A percentile compares a stretch with the other conserved stretches of the same genome.
phyloP scores from a whole-genome alignment of 2,113 vertebrate species.

The Xerus inauris region DNA sequence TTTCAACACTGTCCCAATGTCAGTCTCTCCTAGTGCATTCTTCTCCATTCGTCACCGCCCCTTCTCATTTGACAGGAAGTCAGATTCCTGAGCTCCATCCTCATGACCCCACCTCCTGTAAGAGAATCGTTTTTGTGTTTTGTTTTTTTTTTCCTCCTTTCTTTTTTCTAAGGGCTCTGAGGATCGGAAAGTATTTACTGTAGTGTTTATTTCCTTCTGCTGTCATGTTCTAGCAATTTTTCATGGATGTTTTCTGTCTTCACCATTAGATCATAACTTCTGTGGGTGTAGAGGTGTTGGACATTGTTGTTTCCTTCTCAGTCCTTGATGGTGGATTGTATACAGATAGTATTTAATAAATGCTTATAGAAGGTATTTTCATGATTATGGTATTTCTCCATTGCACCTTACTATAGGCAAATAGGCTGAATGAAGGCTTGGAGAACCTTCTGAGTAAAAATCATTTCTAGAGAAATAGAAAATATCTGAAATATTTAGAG shows the following conservation, averaged over 20 bases:
- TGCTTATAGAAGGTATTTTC: neutral
- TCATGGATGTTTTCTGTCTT: neutral
- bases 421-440: neutral
- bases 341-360: neutral
- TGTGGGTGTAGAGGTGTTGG: neutral
- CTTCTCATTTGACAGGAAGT: neutral
- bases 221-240: neutral
- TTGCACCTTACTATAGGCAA: neutral
- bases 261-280: neutral
- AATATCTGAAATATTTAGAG: neutral
- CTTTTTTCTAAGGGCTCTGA: neutral
- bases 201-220: neutral
- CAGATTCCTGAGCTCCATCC: neutral
- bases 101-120: rapidly evolving
- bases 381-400: neutral
- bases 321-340: no score
- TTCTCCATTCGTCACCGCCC: neutral
- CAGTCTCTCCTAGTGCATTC: neutral
- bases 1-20: neutral
- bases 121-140: neutral
- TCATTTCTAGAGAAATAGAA: neutral
- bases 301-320: neutral
- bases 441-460: neutral
- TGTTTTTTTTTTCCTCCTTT: no score
- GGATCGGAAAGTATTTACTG: neutral